A percentile compares a stretch with the other conserved stretches of the same genome.
Conservation (phyloP, 2,113 vertebrate species). For the Mungos mungo region DNA sequence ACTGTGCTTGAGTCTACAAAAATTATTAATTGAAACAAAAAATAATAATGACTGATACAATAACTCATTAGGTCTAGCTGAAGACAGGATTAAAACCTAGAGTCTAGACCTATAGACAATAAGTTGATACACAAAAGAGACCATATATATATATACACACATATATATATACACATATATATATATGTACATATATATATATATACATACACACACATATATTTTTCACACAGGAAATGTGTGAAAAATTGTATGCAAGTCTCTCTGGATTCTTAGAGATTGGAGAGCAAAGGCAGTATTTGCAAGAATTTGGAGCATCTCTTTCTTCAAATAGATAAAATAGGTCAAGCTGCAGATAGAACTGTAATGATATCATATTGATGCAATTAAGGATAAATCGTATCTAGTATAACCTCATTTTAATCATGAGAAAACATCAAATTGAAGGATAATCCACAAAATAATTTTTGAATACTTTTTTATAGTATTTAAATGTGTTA, state of each 20-base stretch:
- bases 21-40: background rate
- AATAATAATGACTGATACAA: background rate
- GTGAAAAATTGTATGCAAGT: background rate
- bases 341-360: background rate
- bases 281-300: background rate
- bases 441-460: background rate
- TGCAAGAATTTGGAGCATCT: background rate
- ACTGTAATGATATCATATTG: background rate
- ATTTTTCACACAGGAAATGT: background rate
- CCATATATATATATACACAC: no score
- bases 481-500: background rate
- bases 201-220: no score
- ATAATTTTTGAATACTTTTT: background rate
- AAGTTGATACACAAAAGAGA: background rate
- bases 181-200: no score
- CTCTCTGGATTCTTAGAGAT: background rate
- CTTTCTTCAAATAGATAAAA: background rate
- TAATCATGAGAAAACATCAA: background rate
- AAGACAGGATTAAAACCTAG: background rate
- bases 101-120: background rate
- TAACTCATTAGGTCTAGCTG: background rate
- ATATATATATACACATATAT: no score
- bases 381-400: background rate
- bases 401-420: background rate
- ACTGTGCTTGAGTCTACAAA: background rate